Base-by-base conservation (phyloP, 2,797 vertebrate genomes). In the Melanotaenia parkinsoni region DNA sequence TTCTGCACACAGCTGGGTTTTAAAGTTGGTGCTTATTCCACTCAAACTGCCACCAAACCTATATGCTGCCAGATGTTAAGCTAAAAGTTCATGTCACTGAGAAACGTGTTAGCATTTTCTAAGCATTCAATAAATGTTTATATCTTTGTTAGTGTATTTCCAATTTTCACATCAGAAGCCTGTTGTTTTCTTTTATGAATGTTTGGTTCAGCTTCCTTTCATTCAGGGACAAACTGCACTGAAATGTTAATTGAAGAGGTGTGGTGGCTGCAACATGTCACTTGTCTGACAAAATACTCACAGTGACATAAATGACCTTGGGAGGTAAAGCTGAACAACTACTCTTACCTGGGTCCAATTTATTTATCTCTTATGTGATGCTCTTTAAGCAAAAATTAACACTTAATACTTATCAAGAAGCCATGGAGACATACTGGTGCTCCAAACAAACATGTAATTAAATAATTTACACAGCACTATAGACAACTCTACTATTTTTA, bases 201-300 rank as follows among this genome's bases (percentile, higher is more conserved):
- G 59, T 77, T 50, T 70, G 28, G 35, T 53, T 64, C 40, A 11
- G 56, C 51, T 22, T 74, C 54, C 14, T 45, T 24, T 60, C 66
- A 64, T 43, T 24, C 1, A 9, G 13, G 57, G 35, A 3, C 2
- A 56, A 63, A 18, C 38, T 64, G 32, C 63, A 6, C 54, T 61
- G 58, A 78, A 72, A 79, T 67, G 60, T 79, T 65, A 62, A 33
- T 13, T 28, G 53, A 26, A 26, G 26, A 26, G 24, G 13, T 28
- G 26, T 22, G 22, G 43, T 3, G 28, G 24, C 61, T 57, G 24
- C 58, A 24, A 45, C 65, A 32, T 66, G 70, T 79, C 79, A 76
- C 16, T 84, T 70, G 82, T 50, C 61, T 62, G 58, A 73, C 77
- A 60, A 57, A 54, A 54, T 56, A 13, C 9, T 16, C 5, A 11